A percentile compares a stretch with the other conserved stretches of the same genome.
These are phyloP conservation scores for Corvus hawaiiensis DNA, from an alignment of 2,113 vertebrate genomes.

Conservation along the genomic window DNA sequence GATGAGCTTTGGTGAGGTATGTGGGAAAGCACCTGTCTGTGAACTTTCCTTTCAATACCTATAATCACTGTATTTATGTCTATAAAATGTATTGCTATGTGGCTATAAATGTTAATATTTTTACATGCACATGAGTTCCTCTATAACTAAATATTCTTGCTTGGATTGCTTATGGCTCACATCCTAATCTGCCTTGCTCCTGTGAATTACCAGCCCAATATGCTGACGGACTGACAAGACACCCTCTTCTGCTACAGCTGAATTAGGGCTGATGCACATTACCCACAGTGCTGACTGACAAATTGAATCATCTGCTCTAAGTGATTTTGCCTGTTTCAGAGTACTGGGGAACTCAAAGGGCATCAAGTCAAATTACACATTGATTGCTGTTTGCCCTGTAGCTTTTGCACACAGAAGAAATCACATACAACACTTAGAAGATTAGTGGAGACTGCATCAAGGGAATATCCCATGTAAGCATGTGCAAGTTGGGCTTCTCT, in stretches of 20 bases:
- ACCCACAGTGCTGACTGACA: constrained; percentile 49
- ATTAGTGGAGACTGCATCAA: constrained; percentile 18
- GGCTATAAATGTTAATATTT: not conserved
- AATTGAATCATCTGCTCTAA: constrained; percentile 64
- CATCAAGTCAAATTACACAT: constrained; percentile 68
- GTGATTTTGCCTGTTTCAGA: constrained; percentile 64
- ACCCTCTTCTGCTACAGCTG: constrained; percentile 24
- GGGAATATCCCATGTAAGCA: not conserved
- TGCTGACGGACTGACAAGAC: not conserved
- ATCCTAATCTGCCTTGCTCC: not conserved
- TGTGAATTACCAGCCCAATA: not conserved
- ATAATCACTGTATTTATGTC: not conserved
- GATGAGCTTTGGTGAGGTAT: not conserved
- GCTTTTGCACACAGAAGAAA: constrained; percentile 54
- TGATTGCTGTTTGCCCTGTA: constrained; percentile 60
- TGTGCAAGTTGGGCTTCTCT: not conserved
- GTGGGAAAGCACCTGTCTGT: not conserved
- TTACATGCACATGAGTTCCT: not conserved
- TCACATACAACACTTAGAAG: constrained; percentile 43
- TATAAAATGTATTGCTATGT: not conserved
- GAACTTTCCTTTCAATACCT: not conserved
- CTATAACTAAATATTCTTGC: not conserved
- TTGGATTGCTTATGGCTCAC: not conserved
- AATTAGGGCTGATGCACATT: constrained; percentile 38
- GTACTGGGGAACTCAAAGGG: constrained; percentile 63